Evolutionary conservation across 2,797 vertebrate genomes (phyloP).

Genomic region (Gallinago solitaria): DNA sequence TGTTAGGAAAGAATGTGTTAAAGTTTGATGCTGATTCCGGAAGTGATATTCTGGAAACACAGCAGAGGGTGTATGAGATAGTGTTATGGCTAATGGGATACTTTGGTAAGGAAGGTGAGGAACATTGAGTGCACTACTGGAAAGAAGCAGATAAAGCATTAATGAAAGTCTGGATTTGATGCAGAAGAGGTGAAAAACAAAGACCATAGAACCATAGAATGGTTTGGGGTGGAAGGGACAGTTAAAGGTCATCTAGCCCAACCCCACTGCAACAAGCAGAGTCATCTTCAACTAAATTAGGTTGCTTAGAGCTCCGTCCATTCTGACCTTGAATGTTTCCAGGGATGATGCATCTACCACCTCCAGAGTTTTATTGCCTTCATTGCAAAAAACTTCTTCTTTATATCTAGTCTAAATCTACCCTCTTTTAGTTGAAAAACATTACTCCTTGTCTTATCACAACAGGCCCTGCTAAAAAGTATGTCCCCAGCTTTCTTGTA

Average conservation of each 20-base stretch:
- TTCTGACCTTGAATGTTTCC: background rate
- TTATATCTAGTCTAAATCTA: background rate
- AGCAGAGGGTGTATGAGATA: background rate
- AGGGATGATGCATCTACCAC: background rate
- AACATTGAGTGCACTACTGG: background rate
- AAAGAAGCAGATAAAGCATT: background rate
- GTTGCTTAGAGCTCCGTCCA: background rate
- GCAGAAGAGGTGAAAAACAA: background rate
- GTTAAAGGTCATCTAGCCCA: background rate
- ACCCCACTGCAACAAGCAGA: accelerated
- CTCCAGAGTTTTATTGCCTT: background rate
- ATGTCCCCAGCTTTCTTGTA: background rate
- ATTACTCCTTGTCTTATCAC: background rate
- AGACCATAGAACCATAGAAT: background rate
- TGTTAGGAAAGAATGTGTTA: background rate
- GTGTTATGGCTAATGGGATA: background rate
- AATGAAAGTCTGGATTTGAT: background rate
- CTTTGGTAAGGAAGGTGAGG: background rate
- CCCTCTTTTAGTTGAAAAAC: background rate
- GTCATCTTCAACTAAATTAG: background rate
- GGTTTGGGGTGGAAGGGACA: background rate
- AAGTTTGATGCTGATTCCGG: background rate
- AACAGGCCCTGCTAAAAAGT: background rate
- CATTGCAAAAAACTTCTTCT: background rate
- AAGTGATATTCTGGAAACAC: background rate